phyloP scores from a whole-genome alignment of 2,113 vertebrate genomes.

The Megaptera novaeangliae region DNA sequence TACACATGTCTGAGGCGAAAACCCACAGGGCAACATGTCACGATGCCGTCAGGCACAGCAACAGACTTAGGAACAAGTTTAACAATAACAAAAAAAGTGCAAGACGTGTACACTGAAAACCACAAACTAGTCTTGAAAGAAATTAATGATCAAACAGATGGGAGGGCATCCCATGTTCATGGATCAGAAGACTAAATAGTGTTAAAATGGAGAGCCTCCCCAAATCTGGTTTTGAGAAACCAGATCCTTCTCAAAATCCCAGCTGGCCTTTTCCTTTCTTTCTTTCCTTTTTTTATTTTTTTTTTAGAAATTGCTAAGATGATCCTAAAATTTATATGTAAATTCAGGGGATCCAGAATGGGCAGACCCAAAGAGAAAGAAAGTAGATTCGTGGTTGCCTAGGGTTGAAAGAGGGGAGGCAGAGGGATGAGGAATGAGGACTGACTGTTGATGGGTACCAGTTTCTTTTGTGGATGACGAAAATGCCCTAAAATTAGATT shows the following conservation, averaged over 20 bases:
- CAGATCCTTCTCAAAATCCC: too few species aligned
- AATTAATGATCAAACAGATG: neutral
- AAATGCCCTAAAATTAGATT: neutral
- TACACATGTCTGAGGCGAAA: conserved; percentile 55
- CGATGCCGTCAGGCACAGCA: accelerated
- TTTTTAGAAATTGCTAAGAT: too few species aligned
- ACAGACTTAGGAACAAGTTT: accelerated
- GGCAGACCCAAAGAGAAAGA: neutral
- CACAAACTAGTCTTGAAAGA: accelerated
- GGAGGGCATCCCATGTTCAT: accelerated
- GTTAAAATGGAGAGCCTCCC: accelerated
- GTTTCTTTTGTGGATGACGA: neutral
- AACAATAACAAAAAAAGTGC: too few species aligned
- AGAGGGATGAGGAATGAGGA: accelerated
- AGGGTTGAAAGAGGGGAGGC: accelerated
- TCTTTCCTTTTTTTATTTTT: too few species aligned
- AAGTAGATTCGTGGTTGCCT: accelerated
- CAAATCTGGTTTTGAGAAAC: too few species aligned
- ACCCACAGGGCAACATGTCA: accelerated
- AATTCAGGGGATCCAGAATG: neutral
- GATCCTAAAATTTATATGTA: neutral
- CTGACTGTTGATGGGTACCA: neutral
- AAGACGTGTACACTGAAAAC: accelerated
- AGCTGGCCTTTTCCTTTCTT: too few species aligned
- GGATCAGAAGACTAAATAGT: neutral